These are phyloP conservation scores for Cistogaster globosa DNA, from an alignment of 2,888 invertebrate genomes.

Conservation along the genomic window DNA sequence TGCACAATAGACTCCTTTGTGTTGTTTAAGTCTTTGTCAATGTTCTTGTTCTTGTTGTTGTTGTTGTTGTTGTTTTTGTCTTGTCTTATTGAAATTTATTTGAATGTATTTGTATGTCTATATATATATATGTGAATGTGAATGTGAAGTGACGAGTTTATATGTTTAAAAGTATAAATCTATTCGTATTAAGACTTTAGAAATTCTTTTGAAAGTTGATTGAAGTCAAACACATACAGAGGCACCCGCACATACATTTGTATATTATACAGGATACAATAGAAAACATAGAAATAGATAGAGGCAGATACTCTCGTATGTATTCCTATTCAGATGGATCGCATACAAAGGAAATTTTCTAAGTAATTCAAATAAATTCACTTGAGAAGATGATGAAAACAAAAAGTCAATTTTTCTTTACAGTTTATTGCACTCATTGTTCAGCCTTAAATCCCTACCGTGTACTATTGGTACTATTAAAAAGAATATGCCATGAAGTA, in stretches of 20 bases:
- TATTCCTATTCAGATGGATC: too few species aligned
- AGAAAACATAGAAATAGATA: slow-evolving; percentile 37
- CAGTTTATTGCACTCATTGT: slow-evolving; percentile 68
- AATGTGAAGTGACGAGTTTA: background rate
- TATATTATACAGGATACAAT: slow-evolving; percentile 32
- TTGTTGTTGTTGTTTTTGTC: slow-evolving; percentile 24
- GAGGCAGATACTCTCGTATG: background rate
- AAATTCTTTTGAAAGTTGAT: slow-evolving; percentile 65
- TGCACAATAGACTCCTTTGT: slow-evolving; percentile 61
- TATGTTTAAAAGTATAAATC: slow-evolving; percentile 18
- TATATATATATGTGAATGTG: background rate
- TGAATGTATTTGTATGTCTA: background rate
- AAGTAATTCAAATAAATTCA: slow-evolving; percentile 60
- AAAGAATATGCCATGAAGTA: slow-evolving; percentile 33
- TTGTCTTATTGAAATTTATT: slow-evolving; percentile 18
- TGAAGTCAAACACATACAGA: slow-evolving; percentile 49
- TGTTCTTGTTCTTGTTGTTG: slow-evolving; percentile 32
- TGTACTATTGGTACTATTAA: background rate
- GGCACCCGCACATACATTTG: background rate
- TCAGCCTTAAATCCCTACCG: background rate
- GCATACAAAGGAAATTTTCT: slow-evolving; percentile 47
- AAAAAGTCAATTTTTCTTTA: slow-evolving; percentile 62
- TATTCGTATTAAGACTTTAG: slow-evolving; percentile 58
- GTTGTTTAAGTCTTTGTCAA: slow-evolving; percentile 38
- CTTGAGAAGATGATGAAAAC: slow-evolving; percentile 43